Percentiles rank a stretch among this genome's conserved stretches.
phyloP scores from a whole-genome alignment of 2,888 invertebrate species.

The Ophion slaviceki region DNA sequence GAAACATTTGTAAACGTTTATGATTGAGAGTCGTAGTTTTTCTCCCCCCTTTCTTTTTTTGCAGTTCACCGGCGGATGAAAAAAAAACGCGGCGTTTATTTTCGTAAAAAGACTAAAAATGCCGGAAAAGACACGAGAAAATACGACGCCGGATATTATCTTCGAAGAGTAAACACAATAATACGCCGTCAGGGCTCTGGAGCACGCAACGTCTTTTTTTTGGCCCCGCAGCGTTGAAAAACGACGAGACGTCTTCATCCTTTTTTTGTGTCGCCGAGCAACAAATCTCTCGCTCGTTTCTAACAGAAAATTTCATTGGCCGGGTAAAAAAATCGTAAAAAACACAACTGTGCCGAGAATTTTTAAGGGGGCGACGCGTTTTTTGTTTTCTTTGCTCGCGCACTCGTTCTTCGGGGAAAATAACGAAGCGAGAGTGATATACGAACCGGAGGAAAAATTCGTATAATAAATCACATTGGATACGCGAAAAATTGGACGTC shows the following conservation, averaged over 20 bases:
- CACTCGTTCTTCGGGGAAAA: conserved; percentile 11
- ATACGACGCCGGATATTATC: conserved; percentile 48
- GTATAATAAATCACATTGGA: conserved; percentile 59
- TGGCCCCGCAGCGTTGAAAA: conserved; percentile 18
- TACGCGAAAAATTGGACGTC: conserved; percentile 27
- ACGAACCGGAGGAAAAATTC: conserved; percentile 45
- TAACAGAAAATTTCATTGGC: conserved; percentile 31
- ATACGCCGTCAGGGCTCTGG: conserved; percentile 41
- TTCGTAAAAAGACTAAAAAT: conserved; percentile 58
- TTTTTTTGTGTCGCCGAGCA: conserved; percentile 22
- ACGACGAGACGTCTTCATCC: neutral
- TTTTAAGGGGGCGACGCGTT: conserved; percentile 37
- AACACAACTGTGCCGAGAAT: conserved; percentile 34
- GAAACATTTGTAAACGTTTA: conserved; percentile 52
- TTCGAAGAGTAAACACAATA: conserved; percentile 58
- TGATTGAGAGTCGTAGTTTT: conserved; percentile 24
- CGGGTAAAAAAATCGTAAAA: conserved; percentile 55
- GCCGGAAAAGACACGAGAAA: conserved; percentile 45
- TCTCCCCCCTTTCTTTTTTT: conserved; percentile 2
- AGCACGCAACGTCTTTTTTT: conserved; percentile 47
- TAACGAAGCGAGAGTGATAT: conserved; percentile 52
- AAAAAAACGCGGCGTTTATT: conserved; percentile 26
- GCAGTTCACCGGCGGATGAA: conserved; percentile 14
- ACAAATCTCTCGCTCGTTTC: conserved; percentile 39
- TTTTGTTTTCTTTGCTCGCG: conserved; percentile 24